phyloP scores from a whole-genome alignment of 2,797 vertebrate genomes.

The Protonibea diacanthus region DNA sequence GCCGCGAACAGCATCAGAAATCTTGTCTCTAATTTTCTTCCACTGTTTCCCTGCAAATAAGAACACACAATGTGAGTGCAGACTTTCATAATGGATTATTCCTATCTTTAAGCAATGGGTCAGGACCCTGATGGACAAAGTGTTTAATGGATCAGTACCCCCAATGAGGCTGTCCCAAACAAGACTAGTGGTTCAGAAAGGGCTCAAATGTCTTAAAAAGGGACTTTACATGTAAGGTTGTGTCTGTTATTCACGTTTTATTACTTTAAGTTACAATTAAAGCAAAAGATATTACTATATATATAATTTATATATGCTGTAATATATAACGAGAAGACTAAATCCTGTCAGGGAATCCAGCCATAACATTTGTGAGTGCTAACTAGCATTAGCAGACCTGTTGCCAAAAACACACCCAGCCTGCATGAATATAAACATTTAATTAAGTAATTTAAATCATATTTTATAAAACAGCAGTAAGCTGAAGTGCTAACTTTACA shows the following conservation, averaged over 20 bases:
- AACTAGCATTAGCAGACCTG: conserved; percentile 1
- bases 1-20: conserved; percentile 79
- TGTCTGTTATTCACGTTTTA: background rate
- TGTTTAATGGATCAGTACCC: background rate
- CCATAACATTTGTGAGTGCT: background rate
- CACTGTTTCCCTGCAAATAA: conserved; percentile 69
- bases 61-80: background rate
- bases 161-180: background rate
- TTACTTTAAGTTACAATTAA: background rate
- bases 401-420: no score
- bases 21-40: conserved; percentile 61
- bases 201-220: background rate
- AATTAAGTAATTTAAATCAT: fast-evolving
- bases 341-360: background rate
- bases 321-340: background rate
- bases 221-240: background rate
- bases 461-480: background rate
- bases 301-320: no score
- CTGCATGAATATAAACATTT: fast-evolving
- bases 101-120: no score
- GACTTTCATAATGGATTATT: no score
- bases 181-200: background rate
- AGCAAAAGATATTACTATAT: background rate
- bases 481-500: background rate
- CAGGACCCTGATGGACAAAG: background rate